Evolutionary conservation across 2,888 invertebrate genomes (phyloP).

Genomic region (Lingula anatina): DNA sequence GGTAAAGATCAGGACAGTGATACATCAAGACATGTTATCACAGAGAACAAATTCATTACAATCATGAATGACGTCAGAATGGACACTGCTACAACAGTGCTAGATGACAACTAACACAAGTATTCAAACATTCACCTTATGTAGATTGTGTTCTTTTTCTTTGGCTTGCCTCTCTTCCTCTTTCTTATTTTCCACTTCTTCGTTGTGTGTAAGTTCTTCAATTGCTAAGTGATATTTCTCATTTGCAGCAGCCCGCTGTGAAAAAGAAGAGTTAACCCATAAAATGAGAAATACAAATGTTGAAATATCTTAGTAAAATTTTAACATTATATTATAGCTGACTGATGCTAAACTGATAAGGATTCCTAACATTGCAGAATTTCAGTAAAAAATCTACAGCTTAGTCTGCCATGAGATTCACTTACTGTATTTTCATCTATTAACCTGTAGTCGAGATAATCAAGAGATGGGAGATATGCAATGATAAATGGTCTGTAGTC

Average conservation of each 20-base stretch:
- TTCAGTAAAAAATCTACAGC: too few relatives aligned
- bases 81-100: too few relatives aligned
- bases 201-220: conserved; percentile 49
- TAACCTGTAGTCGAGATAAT: conserved; percentile 70
- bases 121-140: conserved; percentile 27
- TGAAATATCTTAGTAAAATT: too few relatives aligned
- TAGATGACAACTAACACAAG: too few relatives aligned
- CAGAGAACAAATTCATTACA: too few relatives aligned
- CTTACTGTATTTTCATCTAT: conserved; percentile 57
- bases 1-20: too few relatives aligned
- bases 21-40: too few relatives aligned
- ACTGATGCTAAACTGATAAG: too few relatives aligned
- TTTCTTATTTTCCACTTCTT: conserved; percentile 36
- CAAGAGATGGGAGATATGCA: conserved; percentile 67
- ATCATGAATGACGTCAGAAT: too few relatives aligned
- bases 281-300: not conserved
- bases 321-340: too few relatives aligned
- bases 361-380: too few relatives aligned
- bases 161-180: conserved; percentile 25
- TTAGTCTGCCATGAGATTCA: too few relatives aligned
- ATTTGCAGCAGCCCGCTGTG: conserved; percentile 46
- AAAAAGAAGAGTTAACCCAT: not conserved
- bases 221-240: conserved; percentile 45
- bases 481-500: conserved; percentile 66
- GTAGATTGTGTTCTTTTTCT: conserved; percentile 25